A percentile compares a stretch with the other conserved stretches of the same genome.
Evolutionary conservation across 2,113 vertebrate species (phyloP).

Genomic region (Aix galericulata): DNA sequence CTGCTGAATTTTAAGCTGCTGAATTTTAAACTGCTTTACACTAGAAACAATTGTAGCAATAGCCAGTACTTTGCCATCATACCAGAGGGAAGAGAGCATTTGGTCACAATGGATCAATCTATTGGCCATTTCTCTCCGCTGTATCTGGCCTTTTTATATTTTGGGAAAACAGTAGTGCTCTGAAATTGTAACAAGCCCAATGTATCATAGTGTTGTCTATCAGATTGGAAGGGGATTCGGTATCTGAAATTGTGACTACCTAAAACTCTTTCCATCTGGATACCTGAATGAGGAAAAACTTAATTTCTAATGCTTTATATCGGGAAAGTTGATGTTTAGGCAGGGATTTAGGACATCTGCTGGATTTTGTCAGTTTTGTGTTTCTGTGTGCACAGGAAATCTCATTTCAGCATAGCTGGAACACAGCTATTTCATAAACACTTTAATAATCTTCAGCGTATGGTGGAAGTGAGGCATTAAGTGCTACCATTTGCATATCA

Average conservation of each 20-base stretch:
- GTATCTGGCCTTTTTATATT: background rate
- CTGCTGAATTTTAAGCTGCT: too few relatives aligned
- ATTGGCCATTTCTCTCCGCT: background rate
- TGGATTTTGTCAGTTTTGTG: background rate
- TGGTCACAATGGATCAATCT: background rate
- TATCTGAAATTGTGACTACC: background rate
- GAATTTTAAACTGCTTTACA: background rate
- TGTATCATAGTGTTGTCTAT: background rate
- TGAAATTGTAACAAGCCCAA: background rate
- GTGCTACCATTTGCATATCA: slow-evolving; percentile 11
- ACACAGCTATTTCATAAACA: slow-evolving; percentile 32
- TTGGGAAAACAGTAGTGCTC: background rate
- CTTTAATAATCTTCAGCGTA: slow-evolving; percentile 11
- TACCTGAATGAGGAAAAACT: background rate
- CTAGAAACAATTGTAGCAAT: background rate
- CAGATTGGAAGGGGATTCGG: background rate
- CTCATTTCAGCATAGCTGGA: slow-evolving; percentile 34
- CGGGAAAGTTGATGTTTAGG: background rate
- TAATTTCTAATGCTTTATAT: background rate
- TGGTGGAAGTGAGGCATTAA: background rate
- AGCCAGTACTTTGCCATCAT: background rate
- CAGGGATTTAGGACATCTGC: background rate
- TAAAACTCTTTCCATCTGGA: background rate
- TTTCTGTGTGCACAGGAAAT: slow-evolving; percentile 6
- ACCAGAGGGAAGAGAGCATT: background rate